phyloP scores from a whole-genome alignment of 2,113 vertebrate genomes.

The Archocentrus centrarchus region DNA sequence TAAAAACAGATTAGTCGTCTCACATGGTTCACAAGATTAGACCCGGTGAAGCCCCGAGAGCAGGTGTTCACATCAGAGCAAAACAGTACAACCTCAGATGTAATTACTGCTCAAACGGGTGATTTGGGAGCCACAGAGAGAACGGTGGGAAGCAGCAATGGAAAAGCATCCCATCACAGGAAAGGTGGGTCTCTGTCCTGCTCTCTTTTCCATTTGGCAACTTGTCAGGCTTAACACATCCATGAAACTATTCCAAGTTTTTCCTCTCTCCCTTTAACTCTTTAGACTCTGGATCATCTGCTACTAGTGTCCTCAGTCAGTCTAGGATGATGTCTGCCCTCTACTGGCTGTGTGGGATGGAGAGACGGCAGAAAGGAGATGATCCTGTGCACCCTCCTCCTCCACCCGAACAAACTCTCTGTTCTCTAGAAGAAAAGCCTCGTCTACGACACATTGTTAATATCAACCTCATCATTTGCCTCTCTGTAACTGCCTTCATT shows the following conservation, averaged over 20 bases:
- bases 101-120: neutral
- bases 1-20: constrained; percentile 87
- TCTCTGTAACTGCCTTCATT: constrained; percentile 85
- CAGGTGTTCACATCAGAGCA: constrained; percentile 43
- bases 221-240: neutral
- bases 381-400: accelerated
- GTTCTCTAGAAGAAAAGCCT: constrained; percentile 82
- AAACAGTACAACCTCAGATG: neutral
- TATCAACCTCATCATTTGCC: constrained; percentile 86
- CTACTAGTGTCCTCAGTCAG: constrained; percentile 3
- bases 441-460: constrained; percentile 81
- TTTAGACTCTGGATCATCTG: constrained; percentile 48
- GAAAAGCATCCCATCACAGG: constrained; percentile 17
- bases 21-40: constrained; percentile 92
- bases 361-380: constrained; percentile 49
- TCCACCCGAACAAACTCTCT: neutral
- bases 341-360: constrained; percentile 94
- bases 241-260: neutral
- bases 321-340: constrained; percentile 80
- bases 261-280: neutral
- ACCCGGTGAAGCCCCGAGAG: constrained; percentile 50
- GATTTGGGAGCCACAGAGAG: neutral
- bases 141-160: constrained; percentile 2
- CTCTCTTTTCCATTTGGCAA: neutral
- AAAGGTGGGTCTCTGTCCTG: constrained; percentile 42